A percentile compares a stretch with the other conserved stretches of the same genome.
Evolutionary conservation across 2,888 invertebrate species (phyloP).

Genomic region (Therioaphis trifolii): DNA sequence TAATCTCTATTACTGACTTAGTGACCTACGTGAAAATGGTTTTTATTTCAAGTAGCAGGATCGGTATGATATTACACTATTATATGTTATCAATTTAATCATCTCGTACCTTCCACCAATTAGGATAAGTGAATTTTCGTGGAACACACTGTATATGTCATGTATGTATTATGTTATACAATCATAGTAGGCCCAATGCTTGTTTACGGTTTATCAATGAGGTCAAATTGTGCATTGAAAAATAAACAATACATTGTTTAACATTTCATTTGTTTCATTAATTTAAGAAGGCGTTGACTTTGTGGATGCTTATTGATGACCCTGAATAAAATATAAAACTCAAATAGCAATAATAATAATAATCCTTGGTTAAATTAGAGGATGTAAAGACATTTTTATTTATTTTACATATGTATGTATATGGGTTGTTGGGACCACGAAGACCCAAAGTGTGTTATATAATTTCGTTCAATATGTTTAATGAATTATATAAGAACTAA

Average conservation of each 20-base stretch:
- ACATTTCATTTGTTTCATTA: constrained; percentile 25
- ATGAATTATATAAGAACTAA: constrained; percentile 33
- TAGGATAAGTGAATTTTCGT: neutral
- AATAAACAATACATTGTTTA: constrained; percentile 32
- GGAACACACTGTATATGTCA: neutral
- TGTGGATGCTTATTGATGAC: constrained; percentile 21
- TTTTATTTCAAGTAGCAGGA: neutral
- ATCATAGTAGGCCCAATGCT: neutral
- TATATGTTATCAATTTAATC: neutral
- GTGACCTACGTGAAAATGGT: too few species aligned
- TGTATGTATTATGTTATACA: neutral
- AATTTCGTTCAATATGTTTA: constrained; percentile 16
- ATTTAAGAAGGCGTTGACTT: constrained; percentile 43
- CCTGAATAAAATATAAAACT: constrained; percentile 39
- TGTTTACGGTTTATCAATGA: constrained; percentile 47
- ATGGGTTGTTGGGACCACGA: neutral
- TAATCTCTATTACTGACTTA: too few species aligned
- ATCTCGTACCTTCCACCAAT: neutral
- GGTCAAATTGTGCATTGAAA: constrained; percentile 5
- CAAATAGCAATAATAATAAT: constrained; percentile 22
- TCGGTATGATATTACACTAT: neutral
- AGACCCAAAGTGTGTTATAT: neutral
- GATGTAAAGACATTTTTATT: constrained; percentile 7
- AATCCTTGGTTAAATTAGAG: constrained; percentile 24
- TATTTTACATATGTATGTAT: too few species aligned